Conservation (phyloP, 2,888 invertebrate genomes). For the Thecophora atra region DNA sequence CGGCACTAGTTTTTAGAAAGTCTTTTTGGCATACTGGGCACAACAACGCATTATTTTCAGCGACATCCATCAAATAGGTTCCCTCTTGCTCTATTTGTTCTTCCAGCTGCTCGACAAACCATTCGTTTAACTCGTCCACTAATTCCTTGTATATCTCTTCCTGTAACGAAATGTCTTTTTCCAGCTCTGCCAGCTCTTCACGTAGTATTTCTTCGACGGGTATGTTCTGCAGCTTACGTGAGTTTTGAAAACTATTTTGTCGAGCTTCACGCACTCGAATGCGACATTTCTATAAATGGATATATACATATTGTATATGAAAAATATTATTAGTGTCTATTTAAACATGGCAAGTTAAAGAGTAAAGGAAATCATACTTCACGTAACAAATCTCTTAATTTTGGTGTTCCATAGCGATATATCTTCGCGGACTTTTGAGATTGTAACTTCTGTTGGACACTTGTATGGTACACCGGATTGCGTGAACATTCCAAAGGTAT, state of each 20-base stretch:
- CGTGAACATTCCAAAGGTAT: constrained; percentile 49
- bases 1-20: constrained; percentile 35
- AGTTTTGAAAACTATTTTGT: constrained; percentile 47
- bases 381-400: constrained; percentile 58
- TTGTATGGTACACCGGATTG: constrained; percentile 53
- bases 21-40: constrained; percentile 68
- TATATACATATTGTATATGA: no score
- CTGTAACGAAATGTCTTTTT: constrained; percentile 57
- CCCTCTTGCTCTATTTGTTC: constrained; percentile 56
- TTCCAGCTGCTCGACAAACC: constrained; percentile 58
- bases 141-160: constrained; percentile 59
- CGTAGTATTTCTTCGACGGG: constrained; percentile 53
- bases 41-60: constrained; percentile 66
- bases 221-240: constrained; percentile 43
- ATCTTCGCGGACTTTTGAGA: constrained; percentile 56
- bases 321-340: no score
- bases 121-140: constrained; percentile 57
- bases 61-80: constrained; percentile 50
- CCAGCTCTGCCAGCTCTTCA: constrained; percentile 57
- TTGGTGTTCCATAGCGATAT: constrained; percentile 56
- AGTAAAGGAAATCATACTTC: constrained; percentile 49
- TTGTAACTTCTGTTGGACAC: constrained; percentile 57
- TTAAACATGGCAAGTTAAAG: no score
- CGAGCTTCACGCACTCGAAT: constrained; percentile 58
- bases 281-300: constrained; percentile 60